Evolutionary conservation across 2,113 vertebrate species (phyloP), one percentile per base, ranked within the genome.

Genomic region (Laterallus jamaicensis): DNA sequence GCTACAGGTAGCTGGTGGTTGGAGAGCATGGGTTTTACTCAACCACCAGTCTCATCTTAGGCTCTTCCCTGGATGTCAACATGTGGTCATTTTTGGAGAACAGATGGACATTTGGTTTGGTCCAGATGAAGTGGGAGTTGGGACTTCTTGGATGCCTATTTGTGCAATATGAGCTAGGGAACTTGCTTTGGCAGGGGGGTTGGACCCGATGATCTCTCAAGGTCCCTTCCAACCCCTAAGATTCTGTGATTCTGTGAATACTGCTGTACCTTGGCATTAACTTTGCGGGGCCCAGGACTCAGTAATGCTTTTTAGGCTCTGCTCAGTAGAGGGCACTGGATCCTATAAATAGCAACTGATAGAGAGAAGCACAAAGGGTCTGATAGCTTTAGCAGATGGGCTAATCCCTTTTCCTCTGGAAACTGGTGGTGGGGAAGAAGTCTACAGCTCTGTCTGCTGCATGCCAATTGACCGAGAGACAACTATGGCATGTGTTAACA

Each of bases 311-410:
- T 50, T 92, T 76, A 82, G 50, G 62, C 20, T 96, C 86, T 79
- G 25, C 86, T 94, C 95, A 89, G 93, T 66, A 96, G 94, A 95
- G 96, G 92, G 92, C 96, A 94, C 69, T 92, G 96, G 74, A 82
- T 92, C 70, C 88, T 92, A 25, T 67, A 80, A 77, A 35, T 55
- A 84, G 40, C 69, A 92, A 18, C 17, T 71, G 66, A 40, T 68
- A 49, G 18, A 0, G 4, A 8, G 28, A 47, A 95, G 55, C 50
- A 50, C 3, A 8, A 62, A 87, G 77, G 58, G 50, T 54, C 77
- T 94, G 90, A 96, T 79, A 31, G 40, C 86, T 93, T 95, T 91
- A 96, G 77, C 96, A 96, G 91, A 91, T 73, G 67, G 81, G 24
- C 50, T 84, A 11, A 52, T 66, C 78, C 89, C 90, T 92, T 93